A percentile compares a stretch with the other conserved stretches of the same genome.
These are phyloP conservation scores for Heterochromis multidens DNA, from an alignment of 2,113 vertebrate species.

Conservation along the genomic window DNA sequence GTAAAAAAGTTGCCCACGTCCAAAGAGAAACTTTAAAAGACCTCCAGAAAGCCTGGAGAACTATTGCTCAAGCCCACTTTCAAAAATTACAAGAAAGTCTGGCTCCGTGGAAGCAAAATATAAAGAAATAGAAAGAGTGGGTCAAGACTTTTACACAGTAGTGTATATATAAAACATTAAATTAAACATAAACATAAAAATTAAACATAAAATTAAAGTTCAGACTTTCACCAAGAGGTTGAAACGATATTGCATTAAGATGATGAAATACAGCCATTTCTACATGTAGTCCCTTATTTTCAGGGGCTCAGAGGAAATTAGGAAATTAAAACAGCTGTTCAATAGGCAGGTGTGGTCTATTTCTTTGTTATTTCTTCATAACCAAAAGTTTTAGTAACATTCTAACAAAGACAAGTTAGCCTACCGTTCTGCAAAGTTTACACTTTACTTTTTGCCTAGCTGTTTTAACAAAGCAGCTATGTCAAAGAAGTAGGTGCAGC, in stretches of 20 bases:
- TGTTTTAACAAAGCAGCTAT: no score
- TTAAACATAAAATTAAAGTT: neutral
- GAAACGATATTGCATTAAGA: neutral
- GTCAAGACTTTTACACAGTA: neutral
- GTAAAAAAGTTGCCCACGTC: no score
- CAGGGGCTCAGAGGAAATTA: neutral
- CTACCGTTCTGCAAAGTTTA: neutral
- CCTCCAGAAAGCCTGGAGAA: neutral
- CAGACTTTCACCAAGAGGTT: neutral
- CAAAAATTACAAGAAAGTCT: neutral
- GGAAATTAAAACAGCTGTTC: neutral
- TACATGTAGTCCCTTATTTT: neutral
- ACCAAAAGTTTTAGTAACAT: neutral
- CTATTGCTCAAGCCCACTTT: neutral
- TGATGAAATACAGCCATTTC: neutral
- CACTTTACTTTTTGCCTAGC: neutral
- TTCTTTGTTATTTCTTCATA: neutral
- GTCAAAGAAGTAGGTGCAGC: no score
- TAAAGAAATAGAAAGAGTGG: neutral
- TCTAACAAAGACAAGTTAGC: neutral
- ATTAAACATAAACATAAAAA: no score
- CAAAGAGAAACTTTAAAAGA: neutral
- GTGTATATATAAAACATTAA: neutral
- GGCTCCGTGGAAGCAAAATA: neutral
- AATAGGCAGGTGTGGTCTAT: no score